Percentiles rank a stretch among this genome's conserved stretches.
These are phyloP conservation scores for Drosophila truncata DNA, from an alignment of 1,140 invertebrate genomes.

Conservation along the genomic window DNA sequence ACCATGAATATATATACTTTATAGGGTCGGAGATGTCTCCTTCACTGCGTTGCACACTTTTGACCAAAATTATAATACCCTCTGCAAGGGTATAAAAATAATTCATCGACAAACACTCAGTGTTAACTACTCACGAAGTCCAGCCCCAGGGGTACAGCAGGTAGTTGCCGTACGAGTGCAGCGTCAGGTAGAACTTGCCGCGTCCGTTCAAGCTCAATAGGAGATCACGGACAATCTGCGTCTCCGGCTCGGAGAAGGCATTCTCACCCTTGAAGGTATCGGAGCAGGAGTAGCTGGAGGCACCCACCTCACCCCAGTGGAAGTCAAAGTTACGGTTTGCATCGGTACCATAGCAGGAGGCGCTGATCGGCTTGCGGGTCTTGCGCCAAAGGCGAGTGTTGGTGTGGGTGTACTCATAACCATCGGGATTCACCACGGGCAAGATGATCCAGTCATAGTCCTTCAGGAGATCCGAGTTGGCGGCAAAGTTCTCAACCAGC, in stretches of 20 bases:
- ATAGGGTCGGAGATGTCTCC: too few species aligned
- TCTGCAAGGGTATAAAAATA: too few species aligned
- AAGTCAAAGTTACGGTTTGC: constrained; percentile 89
- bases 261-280: constrained; percentile 88
- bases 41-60: too few species aligned
- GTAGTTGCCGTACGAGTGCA: constrained; percentile 90
- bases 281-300: constrained; percentile 88
- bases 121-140: constrained; percentile 83
- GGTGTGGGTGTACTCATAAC: constrained; percentile 75
- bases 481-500: constrained; percentile 86
- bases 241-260: constrained; percentile 91
- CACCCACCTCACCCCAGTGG: constrained; percentile 89
- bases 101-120: too few species aligned
- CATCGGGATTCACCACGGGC: constrained; percentile 87
- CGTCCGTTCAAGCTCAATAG: constrained; percentile 85
- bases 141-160: constrained; percentile 91
- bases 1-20: too few species aligned
- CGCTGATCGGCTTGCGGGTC: constrained; percentile 75
- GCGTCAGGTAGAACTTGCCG: constrained; percentile 89
- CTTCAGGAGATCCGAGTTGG: constrained; percentile 85
- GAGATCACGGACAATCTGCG: constrained; percentile 85
- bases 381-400: constrained; percentile 87
- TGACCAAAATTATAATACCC: too few species aligned
- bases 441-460: constrained; percentile 88
- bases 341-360: constrained; percentile 87